These are phyloP conservation scores for Polyploca ridens DNA, from an alignment of 2,888 invertebrate genomes.

Conservation along the genomic window DNA sequence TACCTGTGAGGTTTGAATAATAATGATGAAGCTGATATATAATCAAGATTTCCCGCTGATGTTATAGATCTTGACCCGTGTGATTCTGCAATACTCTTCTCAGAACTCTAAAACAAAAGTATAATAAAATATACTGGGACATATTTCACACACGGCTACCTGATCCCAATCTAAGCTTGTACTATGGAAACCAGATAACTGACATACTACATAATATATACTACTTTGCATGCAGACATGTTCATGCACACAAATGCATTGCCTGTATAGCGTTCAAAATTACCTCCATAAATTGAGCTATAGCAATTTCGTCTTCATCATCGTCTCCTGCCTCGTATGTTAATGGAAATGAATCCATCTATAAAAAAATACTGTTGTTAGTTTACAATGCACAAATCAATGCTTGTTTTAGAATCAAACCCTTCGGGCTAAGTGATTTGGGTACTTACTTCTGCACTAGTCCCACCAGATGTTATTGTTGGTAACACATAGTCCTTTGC, in stretches of 20 bases:
- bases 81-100: slow-evolving; percentile 68
- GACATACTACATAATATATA: no score
- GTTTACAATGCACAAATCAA: neutral
- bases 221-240: no score
- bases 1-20: slow-evolving; percentile 69
- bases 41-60: slow-evolving; percentile 61
- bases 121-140: neutral
- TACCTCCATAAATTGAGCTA: slow-evolving; percentile 14
- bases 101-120: slow-evolving; percentile 58
- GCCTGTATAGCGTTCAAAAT: no score
- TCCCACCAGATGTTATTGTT: slow-evolving; percentile 57
- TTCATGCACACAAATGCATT: no score
- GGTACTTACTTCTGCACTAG: slow-evolving; percentile 54
- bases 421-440: no score
- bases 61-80: slow-evolving; percentile 72
- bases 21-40: slow-evolving; percentile 55
- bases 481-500: slow-evolving; percentile 78
- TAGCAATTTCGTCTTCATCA: slow-evolving; percentile 47
- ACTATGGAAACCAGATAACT: no score
- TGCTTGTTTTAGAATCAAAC: no score
- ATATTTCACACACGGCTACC: no score
- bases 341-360: slow-evolving; percentile 50
- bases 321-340: slow-evolving; percentile 67
- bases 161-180: no score
- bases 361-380: slow-evolving; percentile 19